Percentiles rank a stretch among this genome's conserved stretches.
phyloP scores from a whole-genome alignment of 2,113 vertebrate genomes.

The Glaucomys volans region DNA sequence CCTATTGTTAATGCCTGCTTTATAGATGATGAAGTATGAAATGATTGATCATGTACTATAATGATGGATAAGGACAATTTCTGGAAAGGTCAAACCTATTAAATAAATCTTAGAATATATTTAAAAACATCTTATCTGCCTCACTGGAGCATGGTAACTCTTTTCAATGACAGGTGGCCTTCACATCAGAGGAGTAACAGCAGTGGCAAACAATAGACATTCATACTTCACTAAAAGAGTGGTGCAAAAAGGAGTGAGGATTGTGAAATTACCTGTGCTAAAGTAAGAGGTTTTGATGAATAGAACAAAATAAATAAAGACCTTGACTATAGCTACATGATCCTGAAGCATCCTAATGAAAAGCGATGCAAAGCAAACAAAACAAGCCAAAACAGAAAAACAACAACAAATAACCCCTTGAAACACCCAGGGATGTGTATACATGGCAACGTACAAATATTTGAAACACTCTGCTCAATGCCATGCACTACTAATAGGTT shows the following conservation, averaged over 20 bases:
- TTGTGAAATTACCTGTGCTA: slow-evolving; percentile 54
- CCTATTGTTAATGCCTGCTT: slow-evolving; percentile 79
- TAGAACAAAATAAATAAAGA: slow-evolving; percentile 69
- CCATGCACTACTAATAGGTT: background rate
- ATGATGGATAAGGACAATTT: slow-evolving; percentile 88
- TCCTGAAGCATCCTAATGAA: slow-evolving; percentile 62
- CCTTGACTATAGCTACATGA: slow-evolving; percentile 69
- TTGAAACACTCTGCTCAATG: slow-evolving; percentile 38
- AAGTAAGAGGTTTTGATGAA: slow-evolving; percentile 71
- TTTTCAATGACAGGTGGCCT: slow-evolving; percentile 82
- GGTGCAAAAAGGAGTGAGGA: background rate
- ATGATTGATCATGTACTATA: slow-evolving; percentile 86
- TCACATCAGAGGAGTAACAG: slow-evolving; percentile 66
- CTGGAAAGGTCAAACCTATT: slow-evolving; percentile 88
- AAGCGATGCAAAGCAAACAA: slow-evolving; percentile 64
- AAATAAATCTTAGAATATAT: slow-evolving; percentile 85
- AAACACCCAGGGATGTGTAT: background rate
- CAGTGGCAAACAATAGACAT: slow-evolving; percentile 68
- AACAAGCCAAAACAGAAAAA: background rate
- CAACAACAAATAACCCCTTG: slow-evolving; percentile 36
- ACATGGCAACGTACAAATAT: background rate
- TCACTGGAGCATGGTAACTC: slow-evolving; percentile 70
- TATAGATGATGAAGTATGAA: slow-evolving; percentile 81
- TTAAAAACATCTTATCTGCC: slow-evolving; percentile 73
- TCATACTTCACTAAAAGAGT: slow-evolving; percentile 60